Evolutionary conservation across 2,113 vertebrate genomes (phyloP).

Genomic region (Rhynchomys soricoides): DNA sequence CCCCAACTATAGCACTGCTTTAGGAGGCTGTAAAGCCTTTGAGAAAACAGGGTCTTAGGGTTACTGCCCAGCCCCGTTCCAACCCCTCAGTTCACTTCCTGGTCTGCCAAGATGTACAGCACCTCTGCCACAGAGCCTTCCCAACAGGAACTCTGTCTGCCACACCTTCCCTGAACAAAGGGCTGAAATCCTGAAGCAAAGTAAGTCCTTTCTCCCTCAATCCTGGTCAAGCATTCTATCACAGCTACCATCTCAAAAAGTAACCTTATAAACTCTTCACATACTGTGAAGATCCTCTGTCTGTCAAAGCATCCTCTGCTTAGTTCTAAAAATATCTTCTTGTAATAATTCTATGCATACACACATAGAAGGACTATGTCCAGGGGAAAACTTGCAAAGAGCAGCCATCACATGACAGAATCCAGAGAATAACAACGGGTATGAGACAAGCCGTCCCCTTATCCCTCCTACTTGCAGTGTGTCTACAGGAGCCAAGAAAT

Average conservation of each 20-base stretch:
- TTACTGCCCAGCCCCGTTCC: not conserved
- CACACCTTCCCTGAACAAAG: not conserved
- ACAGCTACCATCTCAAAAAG: slow-evolving; percentile 22
- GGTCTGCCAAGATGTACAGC: not conserved
- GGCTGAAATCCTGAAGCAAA: not conserved
- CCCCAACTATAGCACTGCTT: not conserved
- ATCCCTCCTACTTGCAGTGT: not conserved
- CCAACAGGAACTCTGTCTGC: not conserved
- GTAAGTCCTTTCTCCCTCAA: not conserved
- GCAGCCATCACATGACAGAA: not conserved
- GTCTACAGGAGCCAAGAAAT: slow-evolving; percentile 1
- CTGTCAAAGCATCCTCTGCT: not conserved
- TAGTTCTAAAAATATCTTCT: slow-evolving; percentile 21
- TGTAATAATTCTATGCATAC: not conserved
- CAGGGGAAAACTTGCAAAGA: not conserved
- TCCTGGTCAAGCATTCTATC: not conserved
- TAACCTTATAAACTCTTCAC: not conserved
- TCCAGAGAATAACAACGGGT: not conserved
- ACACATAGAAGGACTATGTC: not conserved
- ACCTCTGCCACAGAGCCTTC: not conserved
- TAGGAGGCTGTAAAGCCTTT: not conserved
- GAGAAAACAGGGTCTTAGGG: not conserved
- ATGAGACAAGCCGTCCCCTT: not conserved
- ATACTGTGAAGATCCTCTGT: no score
- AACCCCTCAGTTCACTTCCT: not conserved